phyloP scores from a whole-genome alignment of 2,888 invertebrate genomes.

The Caenorhabditis drosophilae region DNA sequence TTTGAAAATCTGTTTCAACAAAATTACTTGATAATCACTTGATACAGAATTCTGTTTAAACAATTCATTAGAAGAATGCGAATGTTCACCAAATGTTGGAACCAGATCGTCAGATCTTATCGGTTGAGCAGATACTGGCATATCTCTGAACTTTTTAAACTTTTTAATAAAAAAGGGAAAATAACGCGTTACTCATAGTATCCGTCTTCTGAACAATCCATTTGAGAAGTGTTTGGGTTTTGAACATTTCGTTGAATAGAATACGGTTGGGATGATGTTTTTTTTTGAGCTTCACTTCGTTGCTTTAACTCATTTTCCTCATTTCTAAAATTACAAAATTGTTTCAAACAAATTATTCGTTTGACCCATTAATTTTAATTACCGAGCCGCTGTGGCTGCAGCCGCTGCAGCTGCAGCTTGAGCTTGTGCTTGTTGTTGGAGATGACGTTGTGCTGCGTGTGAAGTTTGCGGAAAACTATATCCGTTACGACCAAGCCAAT shows the following conservation, averaged over 20 bases:
- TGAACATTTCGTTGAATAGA: background rate
- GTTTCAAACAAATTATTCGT: no score
- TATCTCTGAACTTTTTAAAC: background rate
- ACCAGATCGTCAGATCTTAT: conserved; percentile 4
- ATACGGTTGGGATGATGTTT: background rate
- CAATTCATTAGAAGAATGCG: conserved; percentile 1
- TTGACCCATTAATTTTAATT: no score
- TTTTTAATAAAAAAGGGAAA: background rate
- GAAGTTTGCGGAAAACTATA: no score
- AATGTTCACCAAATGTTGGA: conserved; percentile 4
- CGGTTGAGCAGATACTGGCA: background rate
- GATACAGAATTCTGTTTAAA: background rate
- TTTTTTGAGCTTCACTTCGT: background rate
- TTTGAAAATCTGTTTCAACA: background rate
- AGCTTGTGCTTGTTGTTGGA: background rate
- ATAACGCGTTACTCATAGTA: background rate
- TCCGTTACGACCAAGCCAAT: background rate
- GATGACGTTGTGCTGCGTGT: background rate
- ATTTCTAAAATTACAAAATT: no score
- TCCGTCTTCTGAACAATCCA: conserved; percentile 5
- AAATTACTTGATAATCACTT: background rate
- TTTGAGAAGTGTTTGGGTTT: background rate
- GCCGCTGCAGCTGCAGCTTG: background rate
- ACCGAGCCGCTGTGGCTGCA: no score
- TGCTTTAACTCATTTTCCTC: background rate